A percentile compares a stretch with the other conserved stretches of the same genome.
Evolutionary conservation across 2,888 invertebrate species (phyloP).

Genomic region (Drosophila yooni): DNA sequence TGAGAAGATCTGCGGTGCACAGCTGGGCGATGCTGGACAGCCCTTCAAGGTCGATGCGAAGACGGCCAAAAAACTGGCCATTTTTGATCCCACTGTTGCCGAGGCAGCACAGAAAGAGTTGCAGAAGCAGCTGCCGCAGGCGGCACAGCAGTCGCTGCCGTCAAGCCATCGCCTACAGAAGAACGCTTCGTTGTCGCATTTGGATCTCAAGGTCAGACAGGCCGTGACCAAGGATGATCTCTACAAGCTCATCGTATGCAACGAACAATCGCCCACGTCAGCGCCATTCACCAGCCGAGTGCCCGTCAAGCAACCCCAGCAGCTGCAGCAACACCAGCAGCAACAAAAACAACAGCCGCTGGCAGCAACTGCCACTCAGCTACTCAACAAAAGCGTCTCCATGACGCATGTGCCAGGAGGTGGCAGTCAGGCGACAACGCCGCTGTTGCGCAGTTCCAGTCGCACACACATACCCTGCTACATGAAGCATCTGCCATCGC

Average conservation of each 20-base stretch:
- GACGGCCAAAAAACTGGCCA: slow-evolving; percentile 83
- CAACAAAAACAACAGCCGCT: slow-evolving; percentile 18
- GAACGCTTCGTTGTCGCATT: slow-evolving; percentile 84
- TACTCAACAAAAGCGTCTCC: slow-evolving; percentile 83
- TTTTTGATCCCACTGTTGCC: slow-evolving; percentile 83
- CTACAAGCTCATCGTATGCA: slow-evolving; percentile 83
- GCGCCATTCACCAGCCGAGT: slow-evolving; percentile 69
- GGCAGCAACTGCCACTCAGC: slow-evolving; percentile 21
- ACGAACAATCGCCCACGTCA: slow-evolving; percentile 76
- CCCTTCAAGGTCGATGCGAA: slow-evolving; percentile 82
- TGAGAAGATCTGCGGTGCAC: slow-evolving; percentile 83
- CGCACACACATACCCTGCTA: slow-evolving; percentile 84
- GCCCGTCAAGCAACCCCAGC: slow-evolving; percentile 68
- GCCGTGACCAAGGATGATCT: slow-evolving; percentile 85
- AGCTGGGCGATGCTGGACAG: slow-evolving; percentile 76
- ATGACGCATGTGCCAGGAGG: slow-evolving; percentile 82
- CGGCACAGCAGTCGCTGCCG: slow-evolving; percentile 55
- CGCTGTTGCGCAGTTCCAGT: slow-evolving; percentile 74
- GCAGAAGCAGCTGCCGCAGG: slow-evolving; percentile 66
- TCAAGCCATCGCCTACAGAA: slow-evolving; percentile 76
- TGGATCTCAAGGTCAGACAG: slow-evolving; percentile 84
- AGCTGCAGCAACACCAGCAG: slow-evolving; percentile 37
- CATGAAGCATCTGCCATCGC: slow-evolving; percentile 82
- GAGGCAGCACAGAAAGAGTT: slow-evolving; percentile 82
- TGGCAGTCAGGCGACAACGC: slow-evolving; percentile 30